Evolutionary conservation across 2,797 vertebrate species (phyloP), one percentile per base, ranked within the genome.

Genomic region (Adelosebastes latens): DNA sequence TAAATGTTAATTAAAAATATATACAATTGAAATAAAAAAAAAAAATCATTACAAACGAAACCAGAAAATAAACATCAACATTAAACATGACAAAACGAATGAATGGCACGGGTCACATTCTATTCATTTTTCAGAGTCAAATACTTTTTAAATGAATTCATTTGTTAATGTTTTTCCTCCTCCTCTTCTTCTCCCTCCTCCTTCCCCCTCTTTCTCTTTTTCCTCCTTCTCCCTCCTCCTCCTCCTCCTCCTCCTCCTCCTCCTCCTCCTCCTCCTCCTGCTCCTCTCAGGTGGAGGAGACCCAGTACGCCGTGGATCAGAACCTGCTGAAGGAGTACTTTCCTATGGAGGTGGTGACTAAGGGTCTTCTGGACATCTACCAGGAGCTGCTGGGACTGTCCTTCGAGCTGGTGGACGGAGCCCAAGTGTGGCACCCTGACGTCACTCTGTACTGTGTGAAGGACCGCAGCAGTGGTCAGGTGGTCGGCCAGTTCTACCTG

Each of bases 281-380:
- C 25, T 6, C 31, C 27, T 34, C 20, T 29, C 89, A 95, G 94
- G 98, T 99, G 95, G 98, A 99, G 94, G 98, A 99, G 94, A 97
- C 96, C 0, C 97, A 96, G 89, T 99, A 97, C 39, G 96, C 95
- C 0, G 98, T 99, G 93, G 98, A 99, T 75, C 98, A 99, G 94
- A 98, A 99, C 89, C 94, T 96, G 75, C 89, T 99, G 71, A 99
- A 99, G 96, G 98, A 99, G 92, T 99, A 96, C 79, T 99, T 99
- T 83, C 98, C 98, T 6, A 97, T 99, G 97, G 96, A 98, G 85
- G 97, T 98, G 92, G 98, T 99, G 89, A 99, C 98, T 0, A 88
- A 60, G 0, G 98, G 98, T n/a, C 95, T 99, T 63, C 83, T 99
- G 89, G 95, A 93, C 89, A 98, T 99, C 91, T 99, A 99, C 93